Conservation (phyloP, 2,797 vertebrate genomes). For the Parauchenoglanis ngamensis region DNA sequence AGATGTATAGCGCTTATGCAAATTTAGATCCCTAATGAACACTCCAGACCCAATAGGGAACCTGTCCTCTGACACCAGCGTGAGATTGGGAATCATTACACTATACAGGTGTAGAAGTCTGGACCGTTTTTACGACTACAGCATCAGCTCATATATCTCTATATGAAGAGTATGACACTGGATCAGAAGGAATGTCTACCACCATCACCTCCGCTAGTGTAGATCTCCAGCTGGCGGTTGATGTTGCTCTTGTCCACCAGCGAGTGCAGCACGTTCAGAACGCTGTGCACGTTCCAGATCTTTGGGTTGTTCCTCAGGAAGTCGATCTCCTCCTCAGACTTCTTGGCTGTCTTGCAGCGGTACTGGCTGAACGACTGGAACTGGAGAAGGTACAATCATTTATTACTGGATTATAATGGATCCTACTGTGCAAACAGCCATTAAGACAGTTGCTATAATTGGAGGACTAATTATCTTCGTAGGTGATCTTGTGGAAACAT, state of each 20-base stretch:
- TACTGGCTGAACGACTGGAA: constrained; percentile 99
- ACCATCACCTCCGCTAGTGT: constrained; percentile 92
- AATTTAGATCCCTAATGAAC: not conserved
- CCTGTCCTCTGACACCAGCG: not conserved
- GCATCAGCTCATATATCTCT: not conserved
- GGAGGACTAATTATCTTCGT: not conserved
- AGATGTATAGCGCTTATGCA: not conserved
- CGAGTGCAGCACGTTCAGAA: constrained; percentile 96
- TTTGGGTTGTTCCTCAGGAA: constrained; percentile 97
- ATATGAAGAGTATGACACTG: not conserved
- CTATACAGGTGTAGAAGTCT: not conserved
- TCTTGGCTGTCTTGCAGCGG: constrained; percentile 97
- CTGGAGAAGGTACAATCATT: constrained; percentile 63
- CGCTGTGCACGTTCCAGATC: constrained; percentile 99
- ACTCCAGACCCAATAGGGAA: not conserved
- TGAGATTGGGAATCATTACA: not conserved
- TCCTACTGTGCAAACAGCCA: too few species aligned
- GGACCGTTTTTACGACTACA: not conserved
- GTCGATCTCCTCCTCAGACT: constrained; percentile 95
- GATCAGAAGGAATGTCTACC: not conserved
- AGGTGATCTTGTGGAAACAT: not conserved
- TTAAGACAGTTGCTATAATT: not conserved
- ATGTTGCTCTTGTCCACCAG: constrained; percentile 99
- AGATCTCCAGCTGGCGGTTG: constrained; percentile 96
- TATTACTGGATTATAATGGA: not conserved